phyloP scores from a whole-genome alignment of 2,113 vertebrate genomes.

The Toxotes jaculatrix region DNA sequence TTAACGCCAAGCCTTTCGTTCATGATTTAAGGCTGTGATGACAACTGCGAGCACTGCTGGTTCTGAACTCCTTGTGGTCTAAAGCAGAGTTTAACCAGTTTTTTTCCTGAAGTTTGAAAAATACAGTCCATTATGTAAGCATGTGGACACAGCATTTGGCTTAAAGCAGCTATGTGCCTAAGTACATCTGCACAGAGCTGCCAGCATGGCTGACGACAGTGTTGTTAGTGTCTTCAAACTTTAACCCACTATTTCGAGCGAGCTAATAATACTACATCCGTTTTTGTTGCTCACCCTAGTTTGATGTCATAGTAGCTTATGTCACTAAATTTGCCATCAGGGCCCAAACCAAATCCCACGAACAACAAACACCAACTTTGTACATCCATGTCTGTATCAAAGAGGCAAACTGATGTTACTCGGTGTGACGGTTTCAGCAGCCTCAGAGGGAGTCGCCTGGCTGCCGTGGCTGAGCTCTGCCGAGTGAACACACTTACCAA shows the following conservation, averaged over 20 bases:
- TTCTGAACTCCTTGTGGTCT: no score
- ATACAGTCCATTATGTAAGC: no score
- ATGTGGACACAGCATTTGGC: no score
- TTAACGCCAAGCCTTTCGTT: not conserved
- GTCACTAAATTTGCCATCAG: not conserved
- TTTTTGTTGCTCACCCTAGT: not conserved
- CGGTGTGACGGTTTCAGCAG: not conserved
- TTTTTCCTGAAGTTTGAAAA: no score
- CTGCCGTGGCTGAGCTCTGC: not conserved
- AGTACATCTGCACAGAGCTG: no score
- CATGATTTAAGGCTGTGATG: not conserved
- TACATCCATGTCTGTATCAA: not conserved
- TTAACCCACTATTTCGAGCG: no score
- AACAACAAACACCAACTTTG: not conserved
- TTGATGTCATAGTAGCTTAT: not conserved
- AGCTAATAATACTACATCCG: not conserved
- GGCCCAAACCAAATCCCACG: not conserved
- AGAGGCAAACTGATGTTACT: conserved; percentile 27
- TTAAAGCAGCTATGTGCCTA: no score
- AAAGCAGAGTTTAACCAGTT: not conserved
- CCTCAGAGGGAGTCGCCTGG: conserved; percentile 15
- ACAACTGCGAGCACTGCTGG: not conserved
- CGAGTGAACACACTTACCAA: not conserved
- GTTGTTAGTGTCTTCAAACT: no score
- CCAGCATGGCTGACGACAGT: no score